Percentiles rank a stretch among this genome's conserved stretches.
These are phyloP conservation scores for Poecilia velifera DNA, from an alignment of 2,797 vertebrate genomes.

Conservation along the genomic window DNA sequence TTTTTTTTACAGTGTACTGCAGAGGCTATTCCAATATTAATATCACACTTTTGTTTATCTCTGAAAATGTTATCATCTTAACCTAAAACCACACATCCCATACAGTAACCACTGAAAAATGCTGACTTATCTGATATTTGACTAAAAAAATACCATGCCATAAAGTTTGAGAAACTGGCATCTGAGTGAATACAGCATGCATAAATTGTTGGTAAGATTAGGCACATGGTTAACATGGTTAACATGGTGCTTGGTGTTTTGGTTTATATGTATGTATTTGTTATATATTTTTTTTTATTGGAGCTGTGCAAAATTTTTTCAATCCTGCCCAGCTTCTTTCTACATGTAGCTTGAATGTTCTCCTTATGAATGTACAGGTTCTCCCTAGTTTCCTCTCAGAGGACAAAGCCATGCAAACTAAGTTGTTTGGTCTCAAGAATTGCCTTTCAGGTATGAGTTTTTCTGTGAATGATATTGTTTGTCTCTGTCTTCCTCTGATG, in stretches of 20 bases:
- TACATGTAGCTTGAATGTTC: not conserved
- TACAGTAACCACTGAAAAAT: conserved; percentile 17
- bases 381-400: not conserved
- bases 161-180: conserved; percentile 40
- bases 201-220: conserved; percentile 24
- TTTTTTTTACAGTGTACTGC: not conserved
- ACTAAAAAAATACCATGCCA: conserved; percentile 27
- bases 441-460: not conserved
- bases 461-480: not conserved
- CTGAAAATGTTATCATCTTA: conserved; percentile 44
- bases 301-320: not conserved
- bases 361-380: not conserved
- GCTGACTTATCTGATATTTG: conserved; percentile 30
- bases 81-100: conserved; percentile 22
- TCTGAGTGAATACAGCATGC: conserved; percentile 17
- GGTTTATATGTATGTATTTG: conserved; percentile 9
- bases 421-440: not conserved
- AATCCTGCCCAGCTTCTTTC: not conserved
- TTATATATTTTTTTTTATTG: conserved; percentile 28
- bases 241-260: not conserved
- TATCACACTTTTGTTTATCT: conserved; percentile 27
- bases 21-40: conserved; percentile 13
- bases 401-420: not conserved
- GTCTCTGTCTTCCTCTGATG: not conserved
- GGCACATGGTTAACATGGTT: conserved; percentile 54